Conservation (phyloP, 2,797 vertebrate genomes). For the Ctenopoma multispine region DNA sequence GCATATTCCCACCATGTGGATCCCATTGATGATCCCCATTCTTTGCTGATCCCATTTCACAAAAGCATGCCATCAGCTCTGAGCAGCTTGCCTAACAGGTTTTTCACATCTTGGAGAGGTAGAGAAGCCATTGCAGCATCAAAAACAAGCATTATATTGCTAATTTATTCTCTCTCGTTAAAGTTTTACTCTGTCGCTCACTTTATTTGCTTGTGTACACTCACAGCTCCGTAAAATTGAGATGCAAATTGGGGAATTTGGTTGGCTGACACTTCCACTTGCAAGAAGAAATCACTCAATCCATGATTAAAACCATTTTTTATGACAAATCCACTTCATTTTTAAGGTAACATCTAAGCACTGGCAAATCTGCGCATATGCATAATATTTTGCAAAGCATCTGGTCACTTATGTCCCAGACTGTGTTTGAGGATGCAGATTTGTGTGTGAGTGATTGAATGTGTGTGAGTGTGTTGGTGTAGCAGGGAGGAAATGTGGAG, state of each 20-base stretch:
- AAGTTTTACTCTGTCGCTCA: slow-evolving; percentile 53
- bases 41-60: slow-evolving; percentile 67
- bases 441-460: slow-evolving; percentile 15
- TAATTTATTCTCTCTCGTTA: slow-evolving; percentile 64
- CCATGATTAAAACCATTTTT: slow-evolving; percentile 9
- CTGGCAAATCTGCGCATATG: slow-evolving; percentile 41
- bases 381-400: slow-evolving; percentile 55
- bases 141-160: slow-evolving; percentile 54
- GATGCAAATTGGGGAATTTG: slow-evolving; percentile 45
- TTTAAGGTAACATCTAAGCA: slow-evolving; percentile 19
- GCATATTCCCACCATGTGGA: slow-evolving; percentile 66
- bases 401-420: slow-evolving; percentile 33
- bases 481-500: slow-evolving; percentile 48
- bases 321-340: slow-evolving; percentile 26
- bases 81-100: slow-evolving; percentile 59
- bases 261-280: slow-evolving; percentile 31
- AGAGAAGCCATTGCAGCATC: slow-evolving; percentile 47
- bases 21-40: slow-evolving; percentile 73
- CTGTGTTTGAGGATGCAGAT: slow-evolving; percentile 13
- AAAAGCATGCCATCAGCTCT: slow-evolving; percentile 65
- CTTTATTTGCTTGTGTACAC: slow-evolving; percentile 51
- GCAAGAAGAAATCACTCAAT: not conserved
- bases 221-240: slow-evolving; percentile 46
- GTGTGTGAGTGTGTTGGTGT: slow-evolving; percentile 21
- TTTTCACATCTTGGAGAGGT: slow-evolving; percentile 63